Percentiles rank a stretch among this genome's conserved stretches.
These are phyloP conservation scores for Ictalurus punctatus DNA, from an alignment of 2,113 vertebrate species.

Conservation along the genomic window DNA sequence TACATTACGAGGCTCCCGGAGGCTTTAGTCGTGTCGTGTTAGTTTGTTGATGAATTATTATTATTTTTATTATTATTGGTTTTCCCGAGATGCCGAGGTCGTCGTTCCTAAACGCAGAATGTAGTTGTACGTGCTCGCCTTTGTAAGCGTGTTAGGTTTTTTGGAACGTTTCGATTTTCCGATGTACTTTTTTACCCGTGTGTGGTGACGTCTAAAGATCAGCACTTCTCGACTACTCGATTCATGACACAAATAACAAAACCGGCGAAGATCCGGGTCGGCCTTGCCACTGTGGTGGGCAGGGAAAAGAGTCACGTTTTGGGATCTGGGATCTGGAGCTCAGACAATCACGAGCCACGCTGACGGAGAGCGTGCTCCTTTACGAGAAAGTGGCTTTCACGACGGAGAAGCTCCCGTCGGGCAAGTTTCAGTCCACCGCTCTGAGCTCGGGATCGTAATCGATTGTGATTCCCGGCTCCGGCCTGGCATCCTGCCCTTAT, in stretches of 20 bases:
- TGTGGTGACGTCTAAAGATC: neutral
- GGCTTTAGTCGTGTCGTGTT: neutral
- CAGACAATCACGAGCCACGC: neutral
- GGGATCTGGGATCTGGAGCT: slow-evolving; percentile 5
- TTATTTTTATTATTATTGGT: neutral
- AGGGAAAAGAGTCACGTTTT: neutral
- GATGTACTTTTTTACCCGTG: neutral
- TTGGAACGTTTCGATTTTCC: neutral
- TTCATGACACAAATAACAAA: slow-evolving; percentile 25
- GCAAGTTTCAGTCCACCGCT: slow-evolving; percentile 13
- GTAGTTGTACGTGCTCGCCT: slow-evolving; percentile 3
- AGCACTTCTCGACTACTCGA: neutral
- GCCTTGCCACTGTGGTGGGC: slow-evolving; percentile 2
- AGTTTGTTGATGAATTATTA: neutral
- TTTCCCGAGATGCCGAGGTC: neutral
- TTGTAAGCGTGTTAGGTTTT: neutral
- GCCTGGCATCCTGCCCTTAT: slow-evolving; percentile 86
- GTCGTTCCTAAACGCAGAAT: neutral
- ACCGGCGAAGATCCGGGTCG: neutral
- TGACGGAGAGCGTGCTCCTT: neutral
- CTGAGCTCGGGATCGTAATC: slow-evolving; percentile 54
- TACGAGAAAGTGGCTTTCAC: neutral
- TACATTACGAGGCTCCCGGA: neutral
- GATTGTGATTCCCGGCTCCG: slow-evolving; percentile 68
- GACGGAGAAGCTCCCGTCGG: slow-evolving; percentile 28